Conservation (phyloP, 2,113 vertebrate species). For the Dipodomys merriami region DNA sequence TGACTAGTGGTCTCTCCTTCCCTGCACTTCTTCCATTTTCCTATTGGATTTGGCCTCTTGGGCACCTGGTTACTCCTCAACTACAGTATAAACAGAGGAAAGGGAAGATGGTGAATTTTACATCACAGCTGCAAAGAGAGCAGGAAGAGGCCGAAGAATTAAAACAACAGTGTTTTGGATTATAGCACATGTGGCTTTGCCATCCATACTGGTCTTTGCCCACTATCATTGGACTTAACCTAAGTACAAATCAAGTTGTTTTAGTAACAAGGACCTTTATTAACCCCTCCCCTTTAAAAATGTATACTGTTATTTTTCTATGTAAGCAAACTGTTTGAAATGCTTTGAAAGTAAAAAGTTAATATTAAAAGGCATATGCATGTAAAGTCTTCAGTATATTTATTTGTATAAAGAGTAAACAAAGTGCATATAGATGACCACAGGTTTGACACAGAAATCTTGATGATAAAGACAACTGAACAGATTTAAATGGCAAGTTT, state of each 20-base stretch:
- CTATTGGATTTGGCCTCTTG: not conserved
- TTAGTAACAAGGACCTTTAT: not conserved
- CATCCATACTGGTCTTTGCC: not conserved
- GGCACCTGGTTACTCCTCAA: not conserved
- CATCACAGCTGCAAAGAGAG: not conserved
- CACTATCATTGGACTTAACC: not conserved
- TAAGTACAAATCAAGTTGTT: not conserved
- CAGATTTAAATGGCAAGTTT: constrained; percentile 35
- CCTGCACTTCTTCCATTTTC: not conserved
- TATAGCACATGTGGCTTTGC: not conserved
- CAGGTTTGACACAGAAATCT: constrained; percentile 73
- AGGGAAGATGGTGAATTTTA: not conserved
- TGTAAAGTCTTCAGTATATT: constrained; percentile 79
- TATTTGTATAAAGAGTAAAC: constrained; percentile 89
- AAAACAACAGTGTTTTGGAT: not conserved
- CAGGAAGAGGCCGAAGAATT: not conserved
- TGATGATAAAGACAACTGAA: constrained; percentile 53
- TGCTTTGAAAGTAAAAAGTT: constrained; percentile 70
- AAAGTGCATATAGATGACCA: constrained; percentile 86
- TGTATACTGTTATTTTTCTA: constrained; percentile 63
- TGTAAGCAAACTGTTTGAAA: constrained; percentile 54
- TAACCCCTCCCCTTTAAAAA: not conserved
- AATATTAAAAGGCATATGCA: constrained; percentile 55
- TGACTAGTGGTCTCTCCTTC: not conserved
- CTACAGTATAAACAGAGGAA: not conserved